phyloP scores from a whole-genome alignment of 2,797 vertebrate species.

The Erethizon dorsatum region DNA sequence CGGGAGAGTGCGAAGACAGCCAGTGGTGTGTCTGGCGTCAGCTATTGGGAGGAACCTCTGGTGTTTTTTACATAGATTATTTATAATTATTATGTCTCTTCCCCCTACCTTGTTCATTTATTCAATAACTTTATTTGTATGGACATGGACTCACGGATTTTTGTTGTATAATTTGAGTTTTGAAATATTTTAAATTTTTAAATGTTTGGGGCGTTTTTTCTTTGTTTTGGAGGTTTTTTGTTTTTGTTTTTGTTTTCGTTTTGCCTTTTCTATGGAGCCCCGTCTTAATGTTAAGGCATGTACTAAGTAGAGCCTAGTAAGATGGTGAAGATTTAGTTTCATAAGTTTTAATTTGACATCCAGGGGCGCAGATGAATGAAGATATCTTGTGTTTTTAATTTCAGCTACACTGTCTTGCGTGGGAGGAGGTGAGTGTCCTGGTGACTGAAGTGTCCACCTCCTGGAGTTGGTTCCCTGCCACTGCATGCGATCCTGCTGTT shows the following conservation, averaged over 20 bases:
- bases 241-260: no score
- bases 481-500: not conserved
- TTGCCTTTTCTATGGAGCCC: no score
- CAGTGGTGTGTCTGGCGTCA: no score
- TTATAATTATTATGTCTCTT: no score
- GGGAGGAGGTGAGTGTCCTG: not conserved
- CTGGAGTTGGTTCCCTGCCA: not conserved
- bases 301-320: not conserved
- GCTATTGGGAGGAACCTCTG: no score
- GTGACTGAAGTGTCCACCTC: not conserved
- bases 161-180: not conserved
- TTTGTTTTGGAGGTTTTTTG: not conserved
- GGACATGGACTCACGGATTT: not conserved
- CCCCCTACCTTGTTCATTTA: no score
- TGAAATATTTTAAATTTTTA: not conserved
- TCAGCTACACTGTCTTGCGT: not conserved
- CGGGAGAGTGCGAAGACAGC: no score
- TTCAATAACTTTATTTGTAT: not conserved
- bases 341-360: not conserved
- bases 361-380: not conserved
- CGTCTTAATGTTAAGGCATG: no score
- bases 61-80: no score
- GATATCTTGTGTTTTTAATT: not conserved
- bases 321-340: not conserved
- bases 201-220: not conserved